Conservation (phyloP, 2,113 vertebrate genomes). For the Meles meles region DNA sequence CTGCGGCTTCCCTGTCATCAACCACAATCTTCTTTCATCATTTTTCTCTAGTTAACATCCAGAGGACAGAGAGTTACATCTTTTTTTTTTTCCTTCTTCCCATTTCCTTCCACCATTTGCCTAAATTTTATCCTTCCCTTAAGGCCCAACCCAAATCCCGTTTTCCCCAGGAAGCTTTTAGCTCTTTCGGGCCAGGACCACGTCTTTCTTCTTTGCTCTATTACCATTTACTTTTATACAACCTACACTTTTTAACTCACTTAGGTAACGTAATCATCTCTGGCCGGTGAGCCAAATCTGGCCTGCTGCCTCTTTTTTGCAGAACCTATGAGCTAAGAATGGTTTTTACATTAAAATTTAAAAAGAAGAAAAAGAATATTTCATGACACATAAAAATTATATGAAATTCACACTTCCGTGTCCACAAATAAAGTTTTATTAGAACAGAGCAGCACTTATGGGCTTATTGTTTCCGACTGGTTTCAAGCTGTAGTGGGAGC, state of each 20-base stretch:
- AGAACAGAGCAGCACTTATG: not conserved
- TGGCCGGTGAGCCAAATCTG: not conserved
- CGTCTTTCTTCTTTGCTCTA: slow-evolving; percentile 14
- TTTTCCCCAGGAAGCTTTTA: not conserved
- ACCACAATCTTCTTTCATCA: not conserved
- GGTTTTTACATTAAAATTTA: slow-evolving; percentile 22
- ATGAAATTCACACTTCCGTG: not conserved
- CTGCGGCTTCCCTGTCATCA: not conserved
- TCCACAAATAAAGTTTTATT: slow-evolving; percentile 34
- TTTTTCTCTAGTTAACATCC: not conserved
- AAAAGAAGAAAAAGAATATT: not conserved
- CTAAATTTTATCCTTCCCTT: not conserved
- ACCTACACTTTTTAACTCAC: not conserved
- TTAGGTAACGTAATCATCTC: not conserved
- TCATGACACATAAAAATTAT: not conserved
- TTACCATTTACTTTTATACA: not conserved
- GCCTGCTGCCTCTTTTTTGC: not conserved
- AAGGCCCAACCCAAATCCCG: not conserved
- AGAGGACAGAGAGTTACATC: not conserved
- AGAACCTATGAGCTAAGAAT: not conserved
- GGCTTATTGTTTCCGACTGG: not conserved
- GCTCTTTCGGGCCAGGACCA: not conserved
- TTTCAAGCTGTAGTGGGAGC: not conserved
- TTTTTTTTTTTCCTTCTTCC: not conserved
- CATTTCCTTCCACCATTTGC: not conserved